A percentile compares a stretch with the other conserved stretches of the same genome.
Evolutionary conservation across 23 tunicate genomes (phyloP).

Genomic region (Corella eumyota): DNA sequence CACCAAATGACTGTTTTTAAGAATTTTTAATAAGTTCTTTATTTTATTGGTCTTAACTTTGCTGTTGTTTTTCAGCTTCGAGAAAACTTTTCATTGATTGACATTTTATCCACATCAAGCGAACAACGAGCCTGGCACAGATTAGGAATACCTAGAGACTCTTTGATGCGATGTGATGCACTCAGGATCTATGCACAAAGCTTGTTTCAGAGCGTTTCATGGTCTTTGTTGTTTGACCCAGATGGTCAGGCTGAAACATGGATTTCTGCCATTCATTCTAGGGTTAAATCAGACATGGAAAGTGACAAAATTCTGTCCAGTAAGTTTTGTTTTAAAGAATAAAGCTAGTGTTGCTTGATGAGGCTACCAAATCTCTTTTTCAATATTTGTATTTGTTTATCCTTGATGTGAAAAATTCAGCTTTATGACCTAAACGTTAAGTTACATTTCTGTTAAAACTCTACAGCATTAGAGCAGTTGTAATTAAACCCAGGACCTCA

Average conservation of each 20-base stretch:
- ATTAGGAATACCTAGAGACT: slow-evolving; percentile 11
- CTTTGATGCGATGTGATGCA: slow-evolving; percentile 12
- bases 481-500: too few species aligned
- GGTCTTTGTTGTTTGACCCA: slow-evolving; percentile 72
- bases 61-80: slow-evolving; percentile 20
- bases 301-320: background rate
- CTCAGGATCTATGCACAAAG: slow-evolving; percentile 31
- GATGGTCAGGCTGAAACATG: slow-evolving; percentile 51
- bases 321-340: too few species aligned
- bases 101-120: slow-evolving; percentile 23
- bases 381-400: too few species aligned
- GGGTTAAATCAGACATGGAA: slow-evolving; percentile 33
- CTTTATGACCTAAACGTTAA: too few species aligned
- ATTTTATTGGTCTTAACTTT: background rate
- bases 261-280: slow-evolving; percentile 21
- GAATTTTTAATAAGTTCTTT: background rate
- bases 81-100: slow-evolving; percentile 5
- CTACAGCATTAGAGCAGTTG: too few species aligned
- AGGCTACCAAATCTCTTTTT: too few species aligned
- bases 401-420: too few species aligned
- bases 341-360: too few species aligned
- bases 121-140: slow-evolving; percentile 39
- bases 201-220: slow-evolving; percentile 25
- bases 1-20: background rate
- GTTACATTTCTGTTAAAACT: too few species aligned